Percentiles rank a stretch among this genome's conserved stretches.
These are phyloP conservation scores for Gavialis gangeticus DNA, from an alignment of 2,113 vertebrate genomes.

Conservation along the genomic window DNA sequence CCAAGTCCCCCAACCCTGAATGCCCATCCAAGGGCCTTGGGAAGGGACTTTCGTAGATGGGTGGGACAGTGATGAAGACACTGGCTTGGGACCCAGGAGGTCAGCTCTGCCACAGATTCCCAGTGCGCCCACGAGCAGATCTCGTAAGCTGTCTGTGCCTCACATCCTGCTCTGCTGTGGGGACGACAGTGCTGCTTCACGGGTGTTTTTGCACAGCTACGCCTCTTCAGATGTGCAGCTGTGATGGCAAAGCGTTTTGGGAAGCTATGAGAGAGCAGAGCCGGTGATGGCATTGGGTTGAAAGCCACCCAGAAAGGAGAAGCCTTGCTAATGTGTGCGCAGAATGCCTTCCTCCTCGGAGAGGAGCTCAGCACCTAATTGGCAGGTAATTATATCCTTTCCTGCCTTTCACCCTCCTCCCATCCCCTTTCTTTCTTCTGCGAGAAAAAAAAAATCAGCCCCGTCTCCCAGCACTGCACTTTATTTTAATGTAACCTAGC, in stretches of 20 bases:
- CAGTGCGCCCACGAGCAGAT: background rate
- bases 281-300: too few relatives aligned
- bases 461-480: constrained; percentile 51
- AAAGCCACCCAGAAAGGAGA: background rate
- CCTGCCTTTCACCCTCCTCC: background rate
- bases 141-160: background rate
- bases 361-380: background rate
- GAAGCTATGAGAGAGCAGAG: too few relatives aligned
- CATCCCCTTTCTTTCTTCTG: background rate
- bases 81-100: background rate
- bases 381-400: constrained; percentile 71
- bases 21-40: background rate
- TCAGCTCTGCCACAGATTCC: background rate
- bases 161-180: background rate
- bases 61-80: background rate
- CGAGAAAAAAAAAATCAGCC: background rate
- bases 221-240: too few relatives aligned
- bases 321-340: background rate
- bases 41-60: background rate
- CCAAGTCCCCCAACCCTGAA: background rate
- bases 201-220: too few relatives aligned
- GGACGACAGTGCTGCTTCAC: background rate
- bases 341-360: background rate
- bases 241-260: too few relatives aligned
- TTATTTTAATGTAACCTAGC: constrained; percentile 78